Percentiles rank a stretch among this genome's conserved stretches.
phyloP scores from a whole-genome alignment of 1,140 invertebrate species.

The Musca domestica region DNA sequence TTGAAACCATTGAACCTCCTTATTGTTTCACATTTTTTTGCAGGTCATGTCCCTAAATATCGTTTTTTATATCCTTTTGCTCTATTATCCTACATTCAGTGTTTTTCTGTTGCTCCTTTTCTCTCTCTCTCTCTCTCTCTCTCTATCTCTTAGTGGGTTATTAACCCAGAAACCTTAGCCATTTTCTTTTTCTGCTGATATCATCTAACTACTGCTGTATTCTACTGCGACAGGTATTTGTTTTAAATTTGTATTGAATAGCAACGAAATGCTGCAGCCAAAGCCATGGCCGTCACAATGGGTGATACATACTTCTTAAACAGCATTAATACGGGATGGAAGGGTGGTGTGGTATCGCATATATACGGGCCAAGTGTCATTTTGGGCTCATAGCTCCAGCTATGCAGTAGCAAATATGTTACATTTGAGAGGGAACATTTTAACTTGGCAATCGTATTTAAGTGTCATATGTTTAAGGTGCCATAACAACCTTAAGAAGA shows the following conservation, averaged over 20 bases:
- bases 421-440: too few relatives aligned
- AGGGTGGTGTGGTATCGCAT: too few relatives aligned
- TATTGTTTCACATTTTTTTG: not conserved
- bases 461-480: too few relatives aligned
- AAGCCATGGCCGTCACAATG: not conserved
- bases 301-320: not conserved
- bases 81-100: not conserved
- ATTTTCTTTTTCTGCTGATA: conserved; percentile 2
- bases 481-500: too few relatives aligned
- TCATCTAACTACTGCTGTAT: too few relatives aligned
- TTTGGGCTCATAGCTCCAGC: too few relatives aligned
- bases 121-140: not conserved
- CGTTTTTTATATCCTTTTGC: not conserved
- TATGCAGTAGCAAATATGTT: too few relatives aligned
- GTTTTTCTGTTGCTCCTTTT: not conserved
- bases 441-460: too few relatives aligned
- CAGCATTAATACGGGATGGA: too few relatives aligned
- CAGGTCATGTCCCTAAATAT: not conserved
- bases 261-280: not conserved
- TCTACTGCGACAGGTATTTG: conserved; percentile 17
- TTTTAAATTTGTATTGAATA: conserved; percentile 19
- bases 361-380: too few relatives aligned
- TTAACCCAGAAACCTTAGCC: conserved; percentile 15
- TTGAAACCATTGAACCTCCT: not conserved
- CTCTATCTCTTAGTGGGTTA: not conserved